phyloP scores from a whole-genome alignment of 2,888 invertebrate species.

The Morpho helenor region DNA sequence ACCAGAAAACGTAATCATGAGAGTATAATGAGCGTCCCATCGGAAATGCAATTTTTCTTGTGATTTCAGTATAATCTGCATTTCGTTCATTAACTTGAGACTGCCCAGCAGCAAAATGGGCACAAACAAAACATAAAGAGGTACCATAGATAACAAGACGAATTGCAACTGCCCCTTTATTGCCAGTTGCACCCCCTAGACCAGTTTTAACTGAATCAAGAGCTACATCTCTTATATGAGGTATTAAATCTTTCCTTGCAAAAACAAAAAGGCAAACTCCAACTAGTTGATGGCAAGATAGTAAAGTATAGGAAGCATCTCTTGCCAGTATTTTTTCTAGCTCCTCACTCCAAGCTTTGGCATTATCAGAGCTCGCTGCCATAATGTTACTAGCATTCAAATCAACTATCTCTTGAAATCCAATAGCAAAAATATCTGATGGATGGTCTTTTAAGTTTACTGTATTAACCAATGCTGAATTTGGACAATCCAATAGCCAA shows the following conservation, averaged over 20 bases:
- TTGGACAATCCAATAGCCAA: constrained; percentile 93
- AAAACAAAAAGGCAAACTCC: constrained; percentile 98
- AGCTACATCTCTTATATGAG: constrained; percentile 94
- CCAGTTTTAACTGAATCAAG: constrained; percentile 99
- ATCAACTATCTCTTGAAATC: constrained; percentile 99
- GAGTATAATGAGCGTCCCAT: constrained; percentile 95
- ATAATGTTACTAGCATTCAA: constrained; percentile 98
- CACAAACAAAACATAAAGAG: constrained; percentile 98
- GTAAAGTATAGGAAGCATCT: constrained; percentile 91
- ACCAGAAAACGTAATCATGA: constrained; percentile 99
- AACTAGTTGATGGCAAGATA: constrained; percentile 96
- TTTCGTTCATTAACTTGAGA: constrained; percentile 96
- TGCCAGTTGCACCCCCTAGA: constrained; percentile 97
- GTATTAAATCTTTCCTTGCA: constrained; percentile 92
- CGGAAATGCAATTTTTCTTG: constrained; percentile 92
- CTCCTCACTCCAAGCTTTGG: constrained; percentile 96
- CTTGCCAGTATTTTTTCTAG: constrained; percentile 94
- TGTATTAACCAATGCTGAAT: constrained; percentile 68
- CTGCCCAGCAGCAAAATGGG: constrained; percentile 99
- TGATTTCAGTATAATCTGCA: constrained; percentile 97
- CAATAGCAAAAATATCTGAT: constrained; percentile 97
- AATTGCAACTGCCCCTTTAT: constrained; percentile 97
- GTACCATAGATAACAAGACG: constrained; percentile 94
- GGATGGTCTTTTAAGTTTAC: constrained; percentile 78
- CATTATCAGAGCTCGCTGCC: constrained; percentile 94